These are phyloP conservation scores for Nephotettix cincticeps DNA, from an alignment of 1,140 invertebrate genomes.

Conservation along the genomic window DNA sequence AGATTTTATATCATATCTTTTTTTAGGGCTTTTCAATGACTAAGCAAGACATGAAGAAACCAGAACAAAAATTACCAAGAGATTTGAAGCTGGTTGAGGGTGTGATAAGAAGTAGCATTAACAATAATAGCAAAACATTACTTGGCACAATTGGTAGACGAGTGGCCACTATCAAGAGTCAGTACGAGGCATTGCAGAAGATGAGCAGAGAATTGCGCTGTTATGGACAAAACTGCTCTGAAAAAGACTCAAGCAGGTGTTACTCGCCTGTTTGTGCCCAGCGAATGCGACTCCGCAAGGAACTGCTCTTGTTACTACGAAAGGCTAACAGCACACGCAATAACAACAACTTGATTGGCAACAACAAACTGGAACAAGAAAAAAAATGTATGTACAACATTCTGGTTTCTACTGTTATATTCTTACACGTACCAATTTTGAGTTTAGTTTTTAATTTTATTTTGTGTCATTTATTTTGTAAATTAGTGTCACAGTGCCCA, in stretches of 20 bases:
- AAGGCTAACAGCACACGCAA: conserved; percentile 53
- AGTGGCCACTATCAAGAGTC: conserved; percentile 35
- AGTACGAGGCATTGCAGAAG: conserved; percentile 36
- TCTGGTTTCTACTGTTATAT: too few relatives aligned
- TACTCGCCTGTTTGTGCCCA: conserved; percentile 76
- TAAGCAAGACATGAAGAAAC: neutral
- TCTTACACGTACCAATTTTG: too few relatives aligned
- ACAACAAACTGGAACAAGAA: conserved; percentile 1
- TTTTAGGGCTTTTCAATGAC: too few relatives aligned
- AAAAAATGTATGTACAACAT: conserved; percentile 12
- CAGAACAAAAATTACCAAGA: neutral
- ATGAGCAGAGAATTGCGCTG: conserved; percentile 66
- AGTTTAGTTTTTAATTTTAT: too few relatives aligned
- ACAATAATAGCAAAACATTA: conserved; percentile 32
- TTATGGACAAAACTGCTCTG: conserved; percentile 68
- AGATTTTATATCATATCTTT: too few relatives aligned
- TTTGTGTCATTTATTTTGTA: too few relatives aligned
- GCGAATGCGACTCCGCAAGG: conserved; percentile 64
- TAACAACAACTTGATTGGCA: conserved; percentile 27
- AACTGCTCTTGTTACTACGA: conserved; percentile 63
- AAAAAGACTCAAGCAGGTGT: conserved; percentile 58
- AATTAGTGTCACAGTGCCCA: too few relatives aligned
- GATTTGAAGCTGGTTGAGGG: neutral
- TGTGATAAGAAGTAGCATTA: neutral
- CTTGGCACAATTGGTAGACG: conserved; percentile 33